Evolutionary conservation across 2,888 invertebrate genomes (phyloP).

Genomic region (Ennomos erosarius): DNA sequence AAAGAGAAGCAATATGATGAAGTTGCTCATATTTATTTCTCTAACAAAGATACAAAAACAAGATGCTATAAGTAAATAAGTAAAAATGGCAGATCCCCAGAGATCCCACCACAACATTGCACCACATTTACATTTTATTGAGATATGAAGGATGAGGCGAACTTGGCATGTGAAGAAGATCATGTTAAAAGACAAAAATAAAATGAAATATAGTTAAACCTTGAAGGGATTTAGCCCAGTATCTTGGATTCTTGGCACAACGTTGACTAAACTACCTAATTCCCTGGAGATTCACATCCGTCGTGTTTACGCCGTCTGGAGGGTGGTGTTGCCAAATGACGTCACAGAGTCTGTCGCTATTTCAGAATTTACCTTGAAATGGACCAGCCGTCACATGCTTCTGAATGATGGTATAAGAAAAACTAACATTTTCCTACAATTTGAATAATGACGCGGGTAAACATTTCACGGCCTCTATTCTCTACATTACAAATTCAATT

Average conservation of each 20-base stretch:
- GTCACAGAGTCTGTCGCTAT: constrained; percentile 52
- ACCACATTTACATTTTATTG: too few species aligned
- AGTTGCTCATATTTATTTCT: too few species aligned
- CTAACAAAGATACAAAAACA: too few species aligned
- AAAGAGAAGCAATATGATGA: too few species aligned
- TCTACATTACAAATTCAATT: background rate
- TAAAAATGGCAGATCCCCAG: too few species aligned
- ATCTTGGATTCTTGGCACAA: constrained; percentile 14
- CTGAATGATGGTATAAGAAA: constrained; percentile 21
- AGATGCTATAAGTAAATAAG: too few species aligned
- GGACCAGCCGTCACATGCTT: constrained; percentile 42
- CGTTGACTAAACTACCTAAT: constrained; percentile 3
- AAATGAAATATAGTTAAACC: background rate
- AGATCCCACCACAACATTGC: too few species aligned
- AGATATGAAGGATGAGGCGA: too few species aligned
- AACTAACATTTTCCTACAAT: too few species aligned
- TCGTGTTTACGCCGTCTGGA: constrained; percentile 44
- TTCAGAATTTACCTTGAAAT: constrained; percentile 52
- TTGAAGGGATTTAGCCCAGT: constrained; percentile 1
- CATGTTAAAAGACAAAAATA: too few species aligned
- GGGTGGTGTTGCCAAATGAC: constrained; percentile 51
- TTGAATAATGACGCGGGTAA: background rate
- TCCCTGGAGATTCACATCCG: constrained; percentile 16
- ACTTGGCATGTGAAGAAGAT: constrained; percentile 6
- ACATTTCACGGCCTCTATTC: background rate